Percentiles rank a stretch among this genome's conserved stretches.
Evolutionary conservation across 2,888 invertebrate genomes (phyloP).

Genomic region (Oligia fasciuncula): DNA sequence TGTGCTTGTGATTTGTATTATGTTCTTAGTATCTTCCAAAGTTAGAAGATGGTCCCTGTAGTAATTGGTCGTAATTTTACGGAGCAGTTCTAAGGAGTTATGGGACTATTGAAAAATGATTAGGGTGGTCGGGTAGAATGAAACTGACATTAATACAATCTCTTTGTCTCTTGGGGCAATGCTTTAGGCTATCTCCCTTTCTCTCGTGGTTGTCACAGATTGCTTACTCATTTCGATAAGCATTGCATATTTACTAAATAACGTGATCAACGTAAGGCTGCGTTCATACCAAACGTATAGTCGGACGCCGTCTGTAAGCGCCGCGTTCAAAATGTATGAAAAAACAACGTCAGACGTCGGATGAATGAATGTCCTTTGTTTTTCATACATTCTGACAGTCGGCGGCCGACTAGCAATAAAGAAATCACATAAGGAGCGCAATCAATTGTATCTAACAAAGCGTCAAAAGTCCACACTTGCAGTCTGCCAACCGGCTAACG

Average conservation of each 20-base stretch:
- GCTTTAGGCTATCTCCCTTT: background rate
- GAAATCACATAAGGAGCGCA: too few relatives aligned
- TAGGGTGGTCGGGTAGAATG: conserved; percentile 20
- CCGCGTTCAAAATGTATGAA: background rate
- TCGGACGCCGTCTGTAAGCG: background rate
- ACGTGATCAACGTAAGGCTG: background rate
- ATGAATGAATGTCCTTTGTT: too few relatives aligned
- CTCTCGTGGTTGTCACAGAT: background rate
- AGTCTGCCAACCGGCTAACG: too few relatives aligned
- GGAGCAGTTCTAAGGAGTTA: conserved; percentile 33
- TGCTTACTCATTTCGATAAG: conserved; percentile 1
- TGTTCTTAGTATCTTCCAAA: conserved; percentile 62
- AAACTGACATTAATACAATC: conserved; percentile 20
- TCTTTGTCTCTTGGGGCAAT: background rate
- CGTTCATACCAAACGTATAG: background rate
- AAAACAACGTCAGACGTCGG: background rate
- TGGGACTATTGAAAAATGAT: conserved; percentile 48
- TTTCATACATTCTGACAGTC: too few relatives aligned
- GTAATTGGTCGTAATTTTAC: conserved; percentile 67
- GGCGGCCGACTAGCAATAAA: too few relatives aligned
- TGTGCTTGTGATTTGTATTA: conserved; percentile 71
- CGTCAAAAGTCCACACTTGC: too few relatives aligned
- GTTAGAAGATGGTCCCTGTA: conserved; percentile 58
- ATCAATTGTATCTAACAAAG: too few relatives aligned
- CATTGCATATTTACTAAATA: background rate